Evolutionary conservation across 2,797 vertebrate species (phyloP), one percentile per base, ranked within the genome.

Genomic region (Danio albolineatus): DNA sequence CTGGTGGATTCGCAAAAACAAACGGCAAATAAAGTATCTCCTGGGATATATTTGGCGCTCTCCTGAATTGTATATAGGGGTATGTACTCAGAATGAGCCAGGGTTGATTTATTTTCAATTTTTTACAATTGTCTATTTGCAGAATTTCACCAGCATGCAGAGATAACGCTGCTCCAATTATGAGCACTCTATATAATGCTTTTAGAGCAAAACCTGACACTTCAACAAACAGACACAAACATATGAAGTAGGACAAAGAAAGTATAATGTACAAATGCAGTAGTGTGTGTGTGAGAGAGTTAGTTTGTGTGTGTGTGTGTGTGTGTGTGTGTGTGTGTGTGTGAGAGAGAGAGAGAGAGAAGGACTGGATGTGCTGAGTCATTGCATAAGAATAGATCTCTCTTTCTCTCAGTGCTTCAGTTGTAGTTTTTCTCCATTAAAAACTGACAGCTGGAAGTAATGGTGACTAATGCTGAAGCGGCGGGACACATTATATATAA

Each of bases 361-460:
- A 28, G 60, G 65, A 49, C 57, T 49, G 61, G 48, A 69, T 46
- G 60, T 71, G 82, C 73, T 80, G 77, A 83, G 66, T 80, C 82
- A 76, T 56, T 80, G 72, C 71, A 17, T 54, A 74, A 65, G 77
- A 64, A 77, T 43, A 76, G 74, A 38, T 49, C 60, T 59, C 17
- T 57, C 65, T 59, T 41, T 57, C 57, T 44, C 39, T 51, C 17
- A 54, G 46, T 10, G 56, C 65, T 51, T 60, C 76, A 71, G 66
- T 43, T 61, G 65, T 78, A 78, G 76, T 69, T 71, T 62, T 78
- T 61, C 66, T 78, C 44, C 76, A 61, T 71, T 71, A 71, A 44
- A 49, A 60, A 53, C 12, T 71, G 61, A 78, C 60, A 48, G 74
- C 46, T 60, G 60, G 54, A 67, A 61, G 17, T 61, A 60, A 71